These are phyloP conservation scores for Holacanthella duospinosa DNA, from an alignment of 2,888 invertebrate genomes.

Conservation along the genomic window DNA sequence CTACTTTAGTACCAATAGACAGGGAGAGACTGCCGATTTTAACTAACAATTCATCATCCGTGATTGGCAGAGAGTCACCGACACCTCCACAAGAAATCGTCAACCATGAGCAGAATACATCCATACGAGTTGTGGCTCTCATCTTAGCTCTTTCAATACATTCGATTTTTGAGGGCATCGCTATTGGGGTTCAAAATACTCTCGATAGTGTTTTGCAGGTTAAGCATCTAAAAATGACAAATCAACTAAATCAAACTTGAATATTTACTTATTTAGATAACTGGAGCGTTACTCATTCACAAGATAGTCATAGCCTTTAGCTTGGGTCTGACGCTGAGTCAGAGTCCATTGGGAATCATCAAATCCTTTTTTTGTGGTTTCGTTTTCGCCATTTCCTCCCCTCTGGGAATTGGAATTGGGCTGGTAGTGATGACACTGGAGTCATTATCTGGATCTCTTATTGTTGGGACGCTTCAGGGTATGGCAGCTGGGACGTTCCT, in stretches of 20 bases:
- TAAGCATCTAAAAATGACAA: not conserved
- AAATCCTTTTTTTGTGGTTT: conserved; percentile 24
- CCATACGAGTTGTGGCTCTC: conserved; percentile 32
- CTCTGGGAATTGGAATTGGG: conserved; percentile 33
- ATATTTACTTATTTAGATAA: conserved; percentile 22
- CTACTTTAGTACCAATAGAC: not conserved
- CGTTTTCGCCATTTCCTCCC: conserved; percentile 27
- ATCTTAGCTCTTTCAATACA: conserved; percentile 31
- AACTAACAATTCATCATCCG: not conserved
- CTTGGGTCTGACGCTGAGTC: conserved; percentile 31
- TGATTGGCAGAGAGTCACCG: conserved; percentile 8
- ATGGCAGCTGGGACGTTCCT: conserved; percentile 37
- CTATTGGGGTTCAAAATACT: conserved; percentile 35
- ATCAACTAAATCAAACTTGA: not conserved
- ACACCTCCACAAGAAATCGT: conserved; percentile 19
- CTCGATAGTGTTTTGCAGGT: conserved; percentile 34
- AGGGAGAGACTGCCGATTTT: conserved; percentile 20
- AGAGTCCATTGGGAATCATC: conserved; percentile 22
- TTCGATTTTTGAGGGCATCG: conserved; percentile 35
- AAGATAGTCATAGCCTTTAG: conserved; percentile 35
- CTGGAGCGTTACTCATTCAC: conserved; percentile 34
- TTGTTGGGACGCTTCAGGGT: conserved; percentile 33
- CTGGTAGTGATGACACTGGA: conserved; percentile 27
- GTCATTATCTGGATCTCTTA: conserved; percentile 23
- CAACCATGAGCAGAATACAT: conserved; percentile 24